Conservation (phyloP, 2,113 vertebrate genomes). For the Myotis lucifugus region DNA sequence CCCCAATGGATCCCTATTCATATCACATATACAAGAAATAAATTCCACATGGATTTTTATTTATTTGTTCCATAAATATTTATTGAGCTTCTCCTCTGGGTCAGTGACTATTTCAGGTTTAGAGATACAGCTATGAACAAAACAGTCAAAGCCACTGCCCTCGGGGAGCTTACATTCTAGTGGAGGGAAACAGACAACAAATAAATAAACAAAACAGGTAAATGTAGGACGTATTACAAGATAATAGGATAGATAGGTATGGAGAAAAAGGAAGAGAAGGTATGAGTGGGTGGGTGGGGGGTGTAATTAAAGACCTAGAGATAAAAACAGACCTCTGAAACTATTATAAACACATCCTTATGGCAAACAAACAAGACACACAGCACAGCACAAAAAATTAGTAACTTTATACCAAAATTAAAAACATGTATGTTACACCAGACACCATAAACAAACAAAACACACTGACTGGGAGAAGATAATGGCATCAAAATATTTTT, state of each 20-base stretch:
- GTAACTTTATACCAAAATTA: not conserved
- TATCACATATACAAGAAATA: constrained; percentile 21
- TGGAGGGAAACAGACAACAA: not conserved
- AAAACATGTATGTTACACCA: not conserved
- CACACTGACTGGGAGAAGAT: not conserved
- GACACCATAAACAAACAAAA: not conserved
- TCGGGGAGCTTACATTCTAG: constrained; percentile 63
- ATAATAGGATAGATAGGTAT: not conserved
- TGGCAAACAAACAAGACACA: constrained; percentile 34
- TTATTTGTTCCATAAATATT: constrained; percentile 67
- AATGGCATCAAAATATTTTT: not conserved
- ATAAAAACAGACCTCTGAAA: not conserved
- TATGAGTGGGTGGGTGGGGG: not conserved
- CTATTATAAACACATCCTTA: not conserved
- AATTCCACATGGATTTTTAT: constrained; percentile 49
- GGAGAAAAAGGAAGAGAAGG: not conserved
- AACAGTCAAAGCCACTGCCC: constrained; percentile 31
- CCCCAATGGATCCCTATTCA: not conserved
- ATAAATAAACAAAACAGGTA: not conserved
- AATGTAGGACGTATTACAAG: not conserved
- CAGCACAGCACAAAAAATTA: not conserved
- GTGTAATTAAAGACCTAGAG: not conserved
- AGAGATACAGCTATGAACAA: constrained; percentile 14
- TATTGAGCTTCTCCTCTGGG: constrained; percentile 51
- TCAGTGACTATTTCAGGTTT: not conserved